Percentiles rank a stretch among this genome's conserved stretches.
phyloP scores from a whole-genome alignment of 2,113 vertebrate genomes.

The Phalacrocorax brasilianus region DNA sequence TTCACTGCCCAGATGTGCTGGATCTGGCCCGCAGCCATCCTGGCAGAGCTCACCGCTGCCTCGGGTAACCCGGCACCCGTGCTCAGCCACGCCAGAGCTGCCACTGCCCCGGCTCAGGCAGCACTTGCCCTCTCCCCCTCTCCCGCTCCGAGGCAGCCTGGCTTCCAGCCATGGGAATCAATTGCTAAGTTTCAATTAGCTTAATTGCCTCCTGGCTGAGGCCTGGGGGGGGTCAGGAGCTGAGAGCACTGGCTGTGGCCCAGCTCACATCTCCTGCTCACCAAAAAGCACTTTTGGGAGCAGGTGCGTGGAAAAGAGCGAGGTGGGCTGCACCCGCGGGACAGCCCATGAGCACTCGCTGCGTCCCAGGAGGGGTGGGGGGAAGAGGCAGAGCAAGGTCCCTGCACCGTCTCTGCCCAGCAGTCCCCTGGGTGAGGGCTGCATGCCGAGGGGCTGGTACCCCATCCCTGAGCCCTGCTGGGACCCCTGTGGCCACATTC shows the following conservation, averaged over 20 bases:
- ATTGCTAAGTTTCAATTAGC: not conserved
- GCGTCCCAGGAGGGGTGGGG: too few relatives aligned
- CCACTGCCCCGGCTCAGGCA: not conserved
- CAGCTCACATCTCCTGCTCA: not conserved
- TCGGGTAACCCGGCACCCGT: not conserved
- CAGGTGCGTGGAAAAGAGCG: not conserved
- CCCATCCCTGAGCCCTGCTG: fast-evolving
- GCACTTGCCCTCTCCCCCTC: not conserved
- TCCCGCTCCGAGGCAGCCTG: not conserved
- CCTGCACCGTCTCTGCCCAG: not conserved
- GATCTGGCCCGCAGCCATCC: not conserved
- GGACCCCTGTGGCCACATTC: not conserved
- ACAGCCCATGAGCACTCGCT: not conserved
- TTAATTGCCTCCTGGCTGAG: not conserved
- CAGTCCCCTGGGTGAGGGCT: not conserved
- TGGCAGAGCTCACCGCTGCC: not conserved
- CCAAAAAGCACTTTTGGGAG: not conserved
- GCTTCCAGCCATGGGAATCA: not conserved
- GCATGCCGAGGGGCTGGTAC: fast-evolving
- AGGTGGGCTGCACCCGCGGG: not conserved
- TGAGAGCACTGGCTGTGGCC: not conserved
- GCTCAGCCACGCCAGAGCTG: not conserved
- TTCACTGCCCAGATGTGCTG: not conserved
- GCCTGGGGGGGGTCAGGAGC: not conserved
- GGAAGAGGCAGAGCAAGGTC: not conserved